Evolutionary conservation across 1,140 invertebrate genomes (phyloP), one percentile per base, ranked within the genome.

Genomic region (Phthorimaea operculella): DNA sequence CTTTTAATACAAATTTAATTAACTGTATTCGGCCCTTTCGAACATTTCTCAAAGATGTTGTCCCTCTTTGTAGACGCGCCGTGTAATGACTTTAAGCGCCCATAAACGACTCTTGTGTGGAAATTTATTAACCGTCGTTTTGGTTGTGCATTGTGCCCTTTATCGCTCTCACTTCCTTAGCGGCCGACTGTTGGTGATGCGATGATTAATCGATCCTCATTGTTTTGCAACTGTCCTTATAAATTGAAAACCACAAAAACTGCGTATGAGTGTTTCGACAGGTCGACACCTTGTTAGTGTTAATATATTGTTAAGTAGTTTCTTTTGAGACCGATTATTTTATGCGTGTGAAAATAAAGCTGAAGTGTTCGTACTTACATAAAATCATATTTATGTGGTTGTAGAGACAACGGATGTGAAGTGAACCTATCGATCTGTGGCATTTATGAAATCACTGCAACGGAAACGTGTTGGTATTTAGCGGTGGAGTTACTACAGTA

Each of bases 1-100:
- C 74, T 82, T 80, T 78, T 74, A 80, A 79, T 85, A 82, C 73
- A 80, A 85, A 85, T 83, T 85, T 82, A 83, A 83, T 85, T 80
- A 83, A 79, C 74, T 69, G 62, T 62, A 77, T 70, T 69, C 72
- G 60, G 66, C 66, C 58, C 71, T 69, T 83, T 82, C 72, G 69
- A 62, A 53, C 57, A 70, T 68, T 70, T 79, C 74, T 74, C 74
- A 74, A 72, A 68, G 65, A 73, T 76, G 68, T 74, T 70, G 68
- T 70, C 68, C 66, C 64, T 68, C 65, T 73, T 76, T 79, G 68
- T 76, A 63, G 73, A 70, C 54, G 62, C 69, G 72, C 67, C 76
- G 73, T 79, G 70, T 82, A 82, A 81, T 84, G 81, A 79, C 72
- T 81, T 79, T 70, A 79, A 76, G 68, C 71, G 68, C 64, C 68